Percentiles rank a stretch among this genome's conserved stretches.
These are phyloP conservation scores for Oplegnathus fasciatus DNA, from an alignment of 2,113 vertebrate genomes.

Conservation along the genomic window DNA sequence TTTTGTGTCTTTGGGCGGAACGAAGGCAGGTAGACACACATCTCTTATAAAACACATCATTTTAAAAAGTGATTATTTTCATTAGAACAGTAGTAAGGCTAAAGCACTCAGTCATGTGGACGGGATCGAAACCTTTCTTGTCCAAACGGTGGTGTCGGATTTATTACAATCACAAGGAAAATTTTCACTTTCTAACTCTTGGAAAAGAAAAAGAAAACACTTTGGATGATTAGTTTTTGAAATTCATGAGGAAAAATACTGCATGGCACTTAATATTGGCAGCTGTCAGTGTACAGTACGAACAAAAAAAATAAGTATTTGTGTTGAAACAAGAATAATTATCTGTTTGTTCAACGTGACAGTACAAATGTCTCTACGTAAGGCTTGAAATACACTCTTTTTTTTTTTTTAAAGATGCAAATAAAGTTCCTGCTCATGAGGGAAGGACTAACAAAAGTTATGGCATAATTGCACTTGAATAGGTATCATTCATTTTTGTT, in stretches of 20 bases:
- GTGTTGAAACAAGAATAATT: neutral
- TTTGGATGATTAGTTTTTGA: constrained; percentile 67
- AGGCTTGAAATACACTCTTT: constrained; percentile 37
- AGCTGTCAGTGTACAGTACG: constrained; percentile 66
- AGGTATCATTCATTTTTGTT: constrained; percentile 44
- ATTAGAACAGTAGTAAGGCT: constrained; percentile 65
- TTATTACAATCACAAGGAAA: constrained; percentile 17
- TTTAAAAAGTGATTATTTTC: constrained; percentile 42
- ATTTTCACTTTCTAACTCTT: neutral
- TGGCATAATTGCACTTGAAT: constrained; percentile 81
- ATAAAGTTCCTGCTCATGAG: constrained; percentile 51
- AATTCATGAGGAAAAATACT: constrained; percentile 70
- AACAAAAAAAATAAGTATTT: constrained; percentile 13
- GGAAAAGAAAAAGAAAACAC: constrained; percentile 20
- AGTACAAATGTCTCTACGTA: constrained; percentile 48
- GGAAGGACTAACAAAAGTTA: constrained; percentile 51
- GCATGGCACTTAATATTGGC: constrained; percentile 76
- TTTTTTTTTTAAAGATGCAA: constrained; percentile 27
- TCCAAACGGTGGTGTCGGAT: constrained; percentile 1
- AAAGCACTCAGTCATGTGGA: constrained; percentile 44
- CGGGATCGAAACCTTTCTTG: constrained; percentile 14
- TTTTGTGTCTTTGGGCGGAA: constrained; percentile 66
- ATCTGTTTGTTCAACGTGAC: constrained; percentile 16
- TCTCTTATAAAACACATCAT: constrained; percentile 44
- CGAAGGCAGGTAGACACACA: constrained; percentile 58